phyloP scores from a whole-genome alignment of 2,888 invertebrate species.

The Megamerina dolium region DNA sequence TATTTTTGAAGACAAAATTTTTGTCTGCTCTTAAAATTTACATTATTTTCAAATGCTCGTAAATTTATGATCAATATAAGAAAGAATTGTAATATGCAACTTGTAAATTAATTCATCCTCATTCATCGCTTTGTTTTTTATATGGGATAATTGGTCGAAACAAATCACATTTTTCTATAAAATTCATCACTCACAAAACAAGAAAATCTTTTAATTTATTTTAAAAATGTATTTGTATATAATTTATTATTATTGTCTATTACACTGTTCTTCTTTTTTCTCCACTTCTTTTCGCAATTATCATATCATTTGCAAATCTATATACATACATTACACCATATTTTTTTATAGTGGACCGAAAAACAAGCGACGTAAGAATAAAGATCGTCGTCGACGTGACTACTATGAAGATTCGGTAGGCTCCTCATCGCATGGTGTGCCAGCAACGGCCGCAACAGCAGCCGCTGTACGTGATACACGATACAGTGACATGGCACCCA shows the following conservation, averaged over 20 bases:
- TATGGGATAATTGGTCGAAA: too few relatives aligned
- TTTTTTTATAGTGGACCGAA: conserved; percentile 45
- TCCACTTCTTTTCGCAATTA: conserved; percentile 1
- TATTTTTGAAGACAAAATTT: too few relatives aligned
- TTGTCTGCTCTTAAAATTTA: too few relatives aligned
- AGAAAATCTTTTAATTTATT: conserved; percentile 4
- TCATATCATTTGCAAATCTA: conserved; percentile 9
- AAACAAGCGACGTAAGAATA: conserved; percentile 48
- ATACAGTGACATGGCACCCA: conserved; percentile 81
- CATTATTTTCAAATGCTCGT: too few relatives aligned
- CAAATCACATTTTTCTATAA: too few relatives aligned
- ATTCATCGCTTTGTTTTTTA: too few relatives aligned
- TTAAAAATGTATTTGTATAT: not conserved
- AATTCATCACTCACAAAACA: too few relatives aligned
- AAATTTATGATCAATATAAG: too few relatives aligned
- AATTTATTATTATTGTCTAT: not conserved
- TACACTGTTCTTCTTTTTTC: not conserved
- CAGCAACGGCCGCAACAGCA: conserved; percentile 54
- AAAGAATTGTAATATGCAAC: too few relatives aligned
- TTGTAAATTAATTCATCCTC: too few relatives aligned
- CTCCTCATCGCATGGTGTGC: conserved; percentile 49
- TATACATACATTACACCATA: conserved; percentile 7
- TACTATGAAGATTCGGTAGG: conserved; percentile 50
- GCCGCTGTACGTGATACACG: conserved; percentile 64
- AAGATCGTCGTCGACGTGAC: conserved; percentile 49